A percentile compares a stretch with the other conserved stretches of the same genome.
Conservation (phyloP, 2,113 vertebrate species). For the Salvator merianae region DNA sequence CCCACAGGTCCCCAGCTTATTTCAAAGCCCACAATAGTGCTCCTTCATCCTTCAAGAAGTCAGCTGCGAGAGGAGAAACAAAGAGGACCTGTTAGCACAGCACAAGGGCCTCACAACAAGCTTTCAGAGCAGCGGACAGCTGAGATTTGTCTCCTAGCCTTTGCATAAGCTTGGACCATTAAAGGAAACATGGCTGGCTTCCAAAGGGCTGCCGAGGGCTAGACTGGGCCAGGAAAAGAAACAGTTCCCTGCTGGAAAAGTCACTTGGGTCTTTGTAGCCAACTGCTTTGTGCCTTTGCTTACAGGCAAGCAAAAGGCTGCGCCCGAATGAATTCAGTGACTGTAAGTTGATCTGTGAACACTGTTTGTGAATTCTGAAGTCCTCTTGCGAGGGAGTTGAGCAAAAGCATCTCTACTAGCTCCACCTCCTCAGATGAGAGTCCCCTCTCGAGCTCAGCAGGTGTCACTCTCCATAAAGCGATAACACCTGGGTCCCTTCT, state of each 20-base stretch:
- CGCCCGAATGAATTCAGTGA: too few relatives aligned
- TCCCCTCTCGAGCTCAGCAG: too few relatives aligned
- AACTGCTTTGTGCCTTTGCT: not conserved
- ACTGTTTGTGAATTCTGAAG: too few relatives aligned
- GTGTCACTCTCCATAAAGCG: too few relatives aligned
- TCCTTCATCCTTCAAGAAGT: slow-evolving; percentile 23
- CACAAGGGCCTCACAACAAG: not conserved
- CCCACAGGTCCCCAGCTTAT: not conserved
- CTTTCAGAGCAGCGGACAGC: not conserved
- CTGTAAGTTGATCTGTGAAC: not conserved
- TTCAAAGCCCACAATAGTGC: not conserved
- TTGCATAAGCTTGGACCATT: not conserved
- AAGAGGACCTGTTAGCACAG: not conserved
- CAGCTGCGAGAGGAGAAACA: slow-evolving; percentile 38
- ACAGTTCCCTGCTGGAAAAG: not conserved
- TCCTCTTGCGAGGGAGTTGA: too few relatives aligned
- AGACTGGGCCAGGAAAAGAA: not conserved
- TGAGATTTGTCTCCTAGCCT: not conserved
- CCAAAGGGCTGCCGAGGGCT: not conserved
- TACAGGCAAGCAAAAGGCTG: not conserved
- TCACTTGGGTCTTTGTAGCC: not conserved
- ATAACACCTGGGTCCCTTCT: too few relatives aligned
- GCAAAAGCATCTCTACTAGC: too few relatives aligned
- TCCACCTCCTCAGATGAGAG: too few relatives aligned
- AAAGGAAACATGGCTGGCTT: not conserved